Evolutionary conservation across 2,113 vertebrate genomes (phyloP).

Genomic region (Corvus cornix): DNA sequence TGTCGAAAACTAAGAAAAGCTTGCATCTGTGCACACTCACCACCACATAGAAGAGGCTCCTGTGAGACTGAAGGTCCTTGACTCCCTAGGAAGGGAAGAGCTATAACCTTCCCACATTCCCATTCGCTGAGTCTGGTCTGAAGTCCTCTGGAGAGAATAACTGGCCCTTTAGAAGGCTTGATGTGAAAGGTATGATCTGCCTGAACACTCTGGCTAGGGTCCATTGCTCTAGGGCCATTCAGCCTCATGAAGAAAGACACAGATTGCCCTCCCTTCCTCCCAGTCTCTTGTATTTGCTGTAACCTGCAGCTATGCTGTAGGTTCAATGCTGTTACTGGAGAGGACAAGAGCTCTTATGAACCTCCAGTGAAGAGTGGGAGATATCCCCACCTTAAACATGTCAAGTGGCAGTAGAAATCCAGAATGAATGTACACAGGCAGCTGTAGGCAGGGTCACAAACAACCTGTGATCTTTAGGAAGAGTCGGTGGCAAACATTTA

Average conservation of each 20-base stretch:
- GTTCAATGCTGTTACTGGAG: background rate
- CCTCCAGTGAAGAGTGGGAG: background rate
- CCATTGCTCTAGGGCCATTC: background rate
- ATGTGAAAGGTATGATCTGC: background rate
- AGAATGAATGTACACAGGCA: background rate
- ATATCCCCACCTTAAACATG: background rate
- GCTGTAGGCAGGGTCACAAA: background rate
- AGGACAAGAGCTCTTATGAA: background rate
- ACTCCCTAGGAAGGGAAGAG: background rate
- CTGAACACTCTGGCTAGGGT: background rate
- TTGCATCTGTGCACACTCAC: background rate
- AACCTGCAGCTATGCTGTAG: background rate
- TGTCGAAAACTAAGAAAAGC: background rate
- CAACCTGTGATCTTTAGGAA: background rate
- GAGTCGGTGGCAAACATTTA: background rate
- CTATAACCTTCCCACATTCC: background rate
- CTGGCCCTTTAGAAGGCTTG: background rate
- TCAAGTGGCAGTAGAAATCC: background rate
- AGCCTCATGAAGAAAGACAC: background rate
- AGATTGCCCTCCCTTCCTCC: background rate
- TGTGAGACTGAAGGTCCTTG: background rate
- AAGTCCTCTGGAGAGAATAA: background rate
- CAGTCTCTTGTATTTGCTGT: background rate
- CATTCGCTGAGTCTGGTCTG: background rate
- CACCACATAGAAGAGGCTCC: background rate